Base-by-base conservation (phyloP, 2,888 invertebrate genomes). In the Leucoma salicis region DNA sequence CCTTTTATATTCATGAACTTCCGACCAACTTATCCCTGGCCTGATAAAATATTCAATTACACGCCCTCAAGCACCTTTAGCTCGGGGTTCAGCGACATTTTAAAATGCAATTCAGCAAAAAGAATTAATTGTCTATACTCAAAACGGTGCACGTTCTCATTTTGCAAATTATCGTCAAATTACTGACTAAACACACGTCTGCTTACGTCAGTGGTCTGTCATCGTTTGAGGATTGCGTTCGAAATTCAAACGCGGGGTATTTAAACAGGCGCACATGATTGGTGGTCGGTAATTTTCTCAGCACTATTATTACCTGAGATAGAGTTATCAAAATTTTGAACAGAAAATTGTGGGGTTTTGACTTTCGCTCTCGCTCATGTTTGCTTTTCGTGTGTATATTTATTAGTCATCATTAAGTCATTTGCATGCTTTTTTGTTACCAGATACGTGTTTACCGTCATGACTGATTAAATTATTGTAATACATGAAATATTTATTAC, bases 251-350 rank as follows among this genome's bases (percentile, higher is more conserved):
- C 67, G 66, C 60, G 56, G 58, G 35, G 46, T 38, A 38, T 69
- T 70, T 61, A 62, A 69, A 64, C 51, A 52, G 48, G 51, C 57
- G 57, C 57, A 63, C 78, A 70, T 70, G 80, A 80, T 80, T 73
- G 80, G 77, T 72, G 70, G 75, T 67, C 73, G 63, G 11, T 66
- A 66, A 74, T 77, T 75, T 70, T 52, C 61, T 57, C 55, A 52
- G 58, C 69, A 63, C 76, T 78, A 72, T 86, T 62, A 85, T 87
- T 88, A 87, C 47, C 50, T 46, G 66, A 73, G 80, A 87, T 86
- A 80, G 80, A 87, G 87, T 79, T 81, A 85, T 87, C 79, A 82
- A 78, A 75, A 70, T 75, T 65, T 69, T 70, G 70, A 75, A 74
- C 66, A 65, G 67, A 63, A 83, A 85, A 84, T 83, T 82, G 74